phyloP scores from a whole-genome alignment of 2,113 vertebrate genomes.

The Cranoglanis bouderius region DNA sequence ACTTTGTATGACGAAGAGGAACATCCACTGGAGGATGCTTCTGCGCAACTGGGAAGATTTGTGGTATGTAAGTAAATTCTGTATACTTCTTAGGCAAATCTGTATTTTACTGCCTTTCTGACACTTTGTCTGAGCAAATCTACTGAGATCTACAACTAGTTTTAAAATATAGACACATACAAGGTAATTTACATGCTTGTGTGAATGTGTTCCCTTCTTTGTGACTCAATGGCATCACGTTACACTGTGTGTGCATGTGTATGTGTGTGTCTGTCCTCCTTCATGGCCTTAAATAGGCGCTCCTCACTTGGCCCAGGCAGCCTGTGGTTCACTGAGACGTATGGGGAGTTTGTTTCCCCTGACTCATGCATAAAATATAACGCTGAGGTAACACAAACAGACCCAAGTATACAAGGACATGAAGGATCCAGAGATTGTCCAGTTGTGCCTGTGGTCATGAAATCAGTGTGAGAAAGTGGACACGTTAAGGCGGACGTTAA shows the following conservation, averaged over 20 bases:
- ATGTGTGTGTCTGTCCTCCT: conserved; percentile 42
- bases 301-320: conserved; percentile 29
- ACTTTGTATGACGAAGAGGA: background rate
- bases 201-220: conserved; percentile 35
- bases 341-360: conserved; percentile 77
- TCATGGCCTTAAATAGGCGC: conserved; percentile 56
- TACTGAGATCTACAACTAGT: background rate
- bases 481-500: conserved; percentile 35
- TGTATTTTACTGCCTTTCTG: background rate
- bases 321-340: conserved; percentile 55
- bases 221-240: conserved; percentile 57
- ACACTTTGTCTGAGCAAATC: background rate
- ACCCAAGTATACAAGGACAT: conserved; percentile 45
- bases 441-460: conserved; percentile 21
- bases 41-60: background rate
- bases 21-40: conserved; percentile 16
- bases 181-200: background rate
- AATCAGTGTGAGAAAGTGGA: conserved; percentile 17
- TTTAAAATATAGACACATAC: background rate
- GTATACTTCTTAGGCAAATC: background rate
- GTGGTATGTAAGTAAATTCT: background rate
- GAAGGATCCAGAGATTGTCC: background rate
- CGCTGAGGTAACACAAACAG: conserved; percentile 60
- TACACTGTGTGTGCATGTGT: conserved; percentile 56
- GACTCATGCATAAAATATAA: conserved; percentile 93